Evolutionary conservation across 2,113 vertebrate species (phyloP), one percentile per base, ranked within the genome.

Genomic region (Hippocampus mohnikei): DNA sequence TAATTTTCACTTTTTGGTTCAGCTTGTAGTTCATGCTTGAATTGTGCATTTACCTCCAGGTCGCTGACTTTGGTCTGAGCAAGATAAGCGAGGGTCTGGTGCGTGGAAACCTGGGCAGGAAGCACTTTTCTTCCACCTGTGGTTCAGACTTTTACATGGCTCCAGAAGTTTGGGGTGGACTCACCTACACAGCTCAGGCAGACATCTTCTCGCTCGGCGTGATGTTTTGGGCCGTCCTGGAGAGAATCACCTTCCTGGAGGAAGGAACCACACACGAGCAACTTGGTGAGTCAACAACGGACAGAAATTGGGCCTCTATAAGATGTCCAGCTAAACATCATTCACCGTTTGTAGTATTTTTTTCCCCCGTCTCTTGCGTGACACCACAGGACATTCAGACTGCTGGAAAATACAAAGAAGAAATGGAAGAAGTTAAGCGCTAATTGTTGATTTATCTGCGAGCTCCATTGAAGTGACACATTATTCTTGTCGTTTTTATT

Each of bases 91-190:
- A 92, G 8, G 93, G 93, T 18, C 78, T 91, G 60, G 77, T 87
- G 0, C 89, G 85, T 0, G 88, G 88, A 3, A 90, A 93, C 61
- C 91, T 90, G 75, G 94, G 92, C 87, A 93, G 94, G 67, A 94
- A 94, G 88, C 94, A 93, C 91, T 93, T 98, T 75, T 98, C 96
- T 3, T 98, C 96, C 0, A 96, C 94, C 20, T 99, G 97, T 0
- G 97, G 97, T 81, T 98, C 97, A 0, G 96, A 98, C 80, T 98
- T 99, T 91, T 99, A 97, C 91, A 98, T 98, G 97, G 96, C 96
- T 0, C 97, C 96, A 0, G 97, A 98, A 88, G 96, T 98, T 76
- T 98, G 97, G 96, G 96, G 95, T 4, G 97, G 97, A 16, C 94
- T 94, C 53, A 93, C 90, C 91, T 98, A 98, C 92, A 96, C 96